These are phyloP conservation scores for Lasioglossum figueresi DNA, from an alignment of 2,888 invertebrate species.

Conservation along the genomic window DNA sequence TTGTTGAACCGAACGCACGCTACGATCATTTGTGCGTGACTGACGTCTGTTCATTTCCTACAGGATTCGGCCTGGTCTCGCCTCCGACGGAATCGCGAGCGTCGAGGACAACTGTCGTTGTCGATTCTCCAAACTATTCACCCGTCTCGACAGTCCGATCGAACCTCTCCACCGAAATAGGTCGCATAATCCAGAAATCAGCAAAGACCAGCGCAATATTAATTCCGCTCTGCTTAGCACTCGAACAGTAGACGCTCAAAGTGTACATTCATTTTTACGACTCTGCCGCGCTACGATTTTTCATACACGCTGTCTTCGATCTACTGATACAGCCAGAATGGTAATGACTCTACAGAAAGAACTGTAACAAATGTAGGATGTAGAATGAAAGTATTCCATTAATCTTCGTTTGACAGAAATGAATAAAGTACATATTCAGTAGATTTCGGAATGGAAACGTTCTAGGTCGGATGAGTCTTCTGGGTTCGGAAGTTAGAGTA, in stretches of 20 bases:
- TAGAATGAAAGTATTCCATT: neutral
- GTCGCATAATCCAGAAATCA: neutral
- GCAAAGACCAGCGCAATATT: neutral
- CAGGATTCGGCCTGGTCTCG: constrained; percentile 51
- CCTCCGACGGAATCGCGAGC: constrained; percentile 42
- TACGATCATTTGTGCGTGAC: constrained; percentile 70
- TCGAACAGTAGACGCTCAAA: neutral
- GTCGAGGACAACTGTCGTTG: constrained; percentile 29
- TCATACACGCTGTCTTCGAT: neutral
- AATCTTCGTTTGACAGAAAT: neutral
- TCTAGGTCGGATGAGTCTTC: neutral
- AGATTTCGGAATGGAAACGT: neutral
- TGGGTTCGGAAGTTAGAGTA: neutral
- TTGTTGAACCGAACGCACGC: constrained; percentile 52
- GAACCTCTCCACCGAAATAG: neutral
- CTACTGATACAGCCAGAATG: neutral
- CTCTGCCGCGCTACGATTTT: neutral
- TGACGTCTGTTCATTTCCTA: constrained; percentile 70
- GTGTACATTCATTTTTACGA: neutral
- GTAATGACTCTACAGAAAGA: neutral
- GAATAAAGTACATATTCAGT: neutral
- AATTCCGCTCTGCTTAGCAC: neutral
- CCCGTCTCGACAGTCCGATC: neutral
- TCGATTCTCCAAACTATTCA: constrained; percentile 10
- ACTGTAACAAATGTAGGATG: neutral